Base-by-base conservation (phyloP, 2,888 invertebrate species). In the Pammene fasciana region DNA sequence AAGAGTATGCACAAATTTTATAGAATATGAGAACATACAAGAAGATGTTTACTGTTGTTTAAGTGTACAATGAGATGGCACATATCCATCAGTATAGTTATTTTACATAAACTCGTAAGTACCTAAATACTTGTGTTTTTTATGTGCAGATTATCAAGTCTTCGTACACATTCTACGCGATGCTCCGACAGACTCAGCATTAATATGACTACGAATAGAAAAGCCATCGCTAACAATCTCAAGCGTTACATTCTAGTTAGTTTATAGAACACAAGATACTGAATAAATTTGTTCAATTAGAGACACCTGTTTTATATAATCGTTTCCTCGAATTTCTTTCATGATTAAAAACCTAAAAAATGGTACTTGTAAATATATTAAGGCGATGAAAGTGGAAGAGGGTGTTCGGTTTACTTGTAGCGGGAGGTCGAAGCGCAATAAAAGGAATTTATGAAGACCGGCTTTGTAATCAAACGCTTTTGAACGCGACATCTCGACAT, bases 81-180 rank as follows among this genome's bases (percentile, higher is more conserved):
- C n/a, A n/a, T 26, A 26, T 3, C 4, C 26, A 26, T 26, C 26
- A 26, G 1, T 26, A 26, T 26, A 26, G 26, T 26, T n/a, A n/a
- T n/a, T 26, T 26, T 26, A 3, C 26, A 26, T 26, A 26, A n/a
- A n/a, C n/a, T n/a, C n/a, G n/a, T 26, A 26, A 26, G 26, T 26
- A 11, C 10, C 18, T 18, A 4, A 16, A 10, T 18, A 50, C 0
- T 13, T 54, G 13, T 54, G 9, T 66, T 71, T 36, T 71, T 46
- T 88, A 86, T 54, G 50, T 41, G 26, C 86, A 91, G 91, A 88
- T 91, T 34, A 76, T 91, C 46, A 91, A 86, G 72, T 92, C 90
- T 0, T 90, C 92, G 0, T 91, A 91, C 72, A 87, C 89, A 1
- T 90, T 90, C 73, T 92, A 91, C 72, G 88, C 91, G 3, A 88